Evolutionary conservation across 2,797 vertebrate species (phyloP), one percentile per base, ranked within the genome.

Genomic region (Erethizon dorsatum): DNA sequence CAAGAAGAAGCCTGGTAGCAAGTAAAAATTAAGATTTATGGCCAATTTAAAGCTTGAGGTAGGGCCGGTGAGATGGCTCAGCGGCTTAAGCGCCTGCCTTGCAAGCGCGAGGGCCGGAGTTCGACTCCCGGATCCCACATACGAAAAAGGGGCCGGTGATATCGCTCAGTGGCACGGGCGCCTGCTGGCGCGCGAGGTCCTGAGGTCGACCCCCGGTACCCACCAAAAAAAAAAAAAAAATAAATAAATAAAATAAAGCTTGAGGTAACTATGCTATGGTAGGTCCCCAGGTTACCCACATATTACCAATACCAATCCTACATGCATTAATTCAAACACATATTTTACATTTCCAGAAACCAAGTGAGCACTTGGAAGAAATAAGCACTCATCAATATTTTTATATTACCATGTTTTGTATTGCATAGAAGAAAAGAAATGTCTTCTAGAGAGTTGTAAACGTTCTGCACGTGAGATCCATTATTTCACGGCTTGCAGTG

Each of bases 271-370:
- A 7, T 91, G 77, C 47, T 54, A 18, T 73, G 50, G 47, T 78
- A 59, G 88, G n/a, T 12, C 54, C 73, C 37, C 59, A 77, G 88
- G 84, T 93, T 63, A 69, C 56, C 50, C 54, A 20, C 31, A 14
- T 22, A 33, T 50, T n/a, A 22, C 37, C 11, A 41, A 45, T 52
- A 41, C 82, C 54, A 91, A 61, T 11, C 47, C 71, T 91, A 63
- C 57, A 17, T 50, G 57, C 26, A 78, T 88, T 77, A 50, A 80
- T 86, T 95, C 79, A 54, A 61, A 88, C 69, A 90, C 7, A 52
- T 22, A 41, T 84, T 90, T 95, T 75, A 52, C 26, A 50, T 87
- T 96, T 96, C 84, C 95, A 67, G 83, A 96, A 95, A 91, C 65
- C 69, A 94, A 88, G 80, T 31, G 71, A 91, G 37, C 18, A 0